Evolutionary conservation across 2,888 invertebrate species (phyloP).

Genomic region (Tenodera sinensis): DNA sequence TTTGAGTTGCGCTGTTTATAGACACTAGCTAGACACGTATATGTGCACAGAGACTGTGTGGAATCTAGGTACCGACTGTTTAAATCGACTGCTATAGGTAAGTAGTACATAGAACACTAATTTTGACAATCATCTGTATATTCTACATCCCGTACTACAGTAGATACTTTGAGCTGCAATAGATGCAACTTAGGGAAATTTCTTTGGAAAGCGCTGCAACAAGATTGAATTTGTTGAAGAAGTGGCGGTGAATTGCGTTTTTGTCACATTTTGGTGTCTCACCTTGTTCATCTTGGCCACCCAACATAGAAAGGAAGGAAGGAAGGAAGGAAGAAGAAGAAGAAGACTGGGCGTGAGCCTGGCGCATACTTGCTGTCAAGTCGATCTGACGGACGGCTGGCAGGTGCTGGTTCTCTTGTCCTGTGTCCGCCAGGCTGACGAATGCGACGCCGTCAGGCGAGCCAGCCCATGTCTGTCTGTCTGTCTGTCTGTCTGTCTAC

Average conservation of each 20-base stretch:
- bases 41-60: too few relatives aligned
- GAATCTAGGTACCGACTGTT: too few relatives aligned
- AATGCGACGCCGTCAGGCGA: constrained; percentile 26
- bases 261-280: not conserved
- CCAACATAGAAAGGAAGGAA: not conserved
- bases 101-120: too few relatives aligned
- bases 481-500: constrained; percentile 18
- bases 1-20: too few relatives aligned
- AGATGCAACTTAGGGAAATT: too few relatives aligned
- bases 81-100: too few relatives aligned
- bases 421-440: constrained; percentile 24
- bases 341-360: not conserved
- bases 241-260: not conserved
- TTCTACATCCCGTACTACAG: too few relatives aligned
- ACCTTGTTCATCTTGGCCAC: not conserved
- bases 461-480: constrained; percentile 19
- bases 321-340: not conserved
- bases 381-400: constrained; percentile 27
- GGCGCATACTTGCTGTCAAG: constrained; percentile 16
- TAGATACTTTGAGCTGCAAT: too few relatives aligned
- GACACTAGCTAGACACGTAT: too few relatives aligned
- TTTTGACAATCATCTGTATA: too few relatives aligned
- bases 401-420: constrained; percentile 25
- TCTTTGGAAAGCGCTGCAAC: not conserved
- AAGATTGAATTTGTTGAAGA: not conserved